Evolutionary conservation across 2,797 vertebrate species (phyloP), one percentile per base, ranked within the genome.

Genomic region (Falco biarmicus): DNA sequence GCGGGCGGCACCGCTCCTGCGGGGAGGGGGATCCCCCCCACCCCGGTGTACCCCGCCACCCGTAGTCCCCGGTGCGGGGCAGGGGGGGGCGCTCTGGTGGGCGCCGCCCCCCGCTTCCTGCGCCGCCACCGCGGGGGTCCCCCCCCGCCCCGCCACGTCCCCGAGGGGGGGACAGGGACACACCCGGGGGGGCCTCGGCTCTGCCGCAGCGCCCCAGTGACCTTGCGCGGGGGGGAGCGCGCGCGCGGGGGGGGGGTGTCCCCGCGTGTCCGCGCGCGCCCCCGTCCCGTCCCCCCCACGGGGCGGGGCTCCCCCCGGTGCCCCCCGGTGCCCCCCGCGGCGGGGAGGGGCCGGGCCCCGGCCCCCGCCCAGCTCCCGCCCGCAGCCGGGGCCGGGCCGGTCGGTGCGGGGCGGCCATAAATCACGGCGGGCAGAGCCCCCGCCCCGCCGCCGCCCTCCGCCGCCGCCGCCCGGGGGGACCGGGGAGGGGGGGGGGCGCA

Each of bases 371-470:
- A 90, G 76, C 95, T 63, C 70, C 87, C 80, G 82, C 71, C 61
- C 53, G 65, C 89, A 77, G 61, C 63, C 71, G 85, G 68, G 87
- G 65, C 87, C 93, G 95, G 85, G 90, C 88, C 85, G 95, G 86
- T 82, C 95, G 91, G 95, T 91, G 79, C 79, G 95, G 95, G 95
- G 96, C 92, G 90, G 93, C 95, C 77, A 95, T 93, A 94, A 94
- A 94, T 97, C 96, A 96, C 75, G 84, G 76, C 73, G 76, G 84
- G 77, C 75, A 73, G 60, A 87, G 84, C 89, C 86, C 71, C 96
- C 66, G 91, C 94, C 96, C 96, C 50, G 66, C 90, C 82, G 59
- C 80, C 77, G 32, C 77, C 90, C 90, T 81, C 84, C 64, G 50
- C 69, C 51, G 69, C 92, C 88, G 54, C 96, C 88, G 60, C 90